phyloP scores from a whole-genome alignment of 2,113 vertebrate species.

The Ctenodactylus gundi region DNA sequence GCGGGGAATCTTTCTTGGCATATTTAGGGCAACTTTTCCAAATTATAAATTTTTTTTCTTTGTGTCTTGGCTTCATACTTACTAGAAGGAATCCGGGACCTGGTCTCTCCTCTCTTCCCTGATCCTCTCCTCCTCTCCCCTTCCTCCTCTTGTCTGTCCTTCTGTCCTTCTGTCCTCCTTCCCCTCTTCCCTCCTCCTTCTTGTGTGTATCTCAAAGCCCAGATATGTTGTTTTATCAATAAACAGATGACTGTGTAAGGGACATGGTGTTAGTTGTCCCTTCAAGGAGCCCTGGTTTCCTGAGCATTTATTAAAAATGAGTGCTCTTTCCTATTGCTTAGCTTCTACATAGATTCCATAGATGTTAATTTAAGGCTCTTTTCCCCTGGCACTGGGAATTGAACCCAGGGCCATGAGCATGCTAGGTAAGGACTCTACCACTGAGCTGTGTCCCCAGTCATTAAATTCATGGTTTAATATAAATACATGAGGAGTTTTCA shows the following conservation, averaged over 20 bases:
- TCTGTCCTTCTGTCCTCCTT: fast-evolving
- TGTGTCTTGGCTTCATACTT: neutral
- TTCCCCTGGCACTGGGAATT: neutral
- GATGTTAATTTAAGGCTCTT: neutral
- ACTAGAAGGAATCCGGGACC: neutral
- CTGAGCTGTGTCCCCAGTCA: neutral
- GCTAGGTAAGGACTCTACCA: neutral
- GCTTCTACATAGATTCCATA: neutral
- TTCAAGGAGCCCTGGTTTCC: neutral
- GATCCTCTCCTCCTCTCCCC: fast-evolving
- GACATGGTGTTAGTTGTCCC: neutral
- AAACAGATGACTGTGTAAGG: neutral
- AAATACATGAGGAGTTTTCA: neutral
- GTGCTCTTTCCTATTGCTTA: neutral
- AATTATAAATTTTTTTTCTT: neutral
- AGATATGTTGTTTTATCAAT: neutral
- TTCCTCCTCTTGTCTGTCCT: fast-evolving
- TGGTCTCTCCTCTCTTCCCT: neutral
- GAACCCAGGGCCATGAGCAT: neutral
- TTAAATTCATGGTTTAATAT: neutral
- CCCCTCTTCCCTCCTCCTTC: neutral
- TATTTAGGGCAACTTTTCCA: neutral
- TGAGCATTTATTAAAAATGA: constrained; percentile 12
- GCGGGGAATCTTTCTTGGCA: neutral
- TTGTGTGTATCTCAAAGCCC: neutral